Conservation (phyloP, 2,797 vertebrate species). For the Tolypeutes matacus region DNA sequence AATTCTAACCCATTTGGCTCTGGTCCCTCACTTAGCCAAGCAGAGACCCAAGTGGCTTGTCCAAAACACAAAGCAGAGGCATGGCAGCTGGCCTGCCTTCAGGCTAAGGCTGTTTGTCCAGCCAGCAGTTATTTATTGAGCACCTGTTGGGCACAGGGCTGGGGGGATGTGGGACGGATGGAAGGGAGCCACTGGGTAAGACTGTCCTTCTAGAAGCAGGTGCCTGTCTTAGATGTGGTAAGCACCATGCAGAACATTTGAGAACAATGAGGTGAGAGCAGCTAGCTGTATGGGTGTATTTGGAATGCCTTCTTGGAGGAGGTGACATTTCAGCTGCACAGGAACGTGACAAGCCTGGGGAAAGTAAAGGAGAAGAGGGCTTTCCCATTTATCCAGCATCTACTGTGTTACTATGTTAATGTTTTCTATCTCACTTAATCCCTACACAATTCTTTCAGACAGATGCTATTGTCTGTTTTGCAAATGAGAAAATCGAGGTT, state of each 20-base stretch:
- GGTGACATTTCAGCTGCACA: not conserved
- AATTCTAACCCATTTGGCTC: conserved; percentile 27
- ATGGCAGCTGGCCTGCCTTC: not conserved
- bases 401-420: not conserved
- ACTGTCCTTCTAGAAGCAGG: not conserved
- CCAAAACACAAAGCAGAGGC: conserved; percentile 8
- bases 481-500: conserved; percentile 23
- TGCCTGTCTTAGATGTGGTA: not conserved
- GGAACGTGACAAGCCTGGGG: not conserved
- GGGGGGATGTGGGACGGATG: not conserved
- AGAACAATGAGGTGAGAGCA: not conserved
- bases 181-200: not conserved
- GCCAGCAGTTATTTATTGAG: not conserved
- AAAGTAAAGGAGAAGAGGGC: not conserved
- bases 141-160: not conserved
- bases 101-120: not conserved
- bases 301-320: not conserved
- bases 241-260: not conserved
- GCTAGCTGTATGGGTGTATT: not conserved
- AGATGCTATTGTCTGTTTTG: not conserved
- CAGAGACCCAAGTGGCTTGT: conserved; percentile 9
- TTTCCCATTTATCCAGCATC: not conserved
- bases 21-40: not conserved
- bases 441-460: not conserved
- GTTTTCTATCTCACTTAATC: conserved; percentile 11